A percentile compares a stretch with the other conserved stretches of the same genome.
Evolutionary conservation across 1,140 invertebrate species (phyloP).

Genomic region (Euglossa dilemma): DNA sequence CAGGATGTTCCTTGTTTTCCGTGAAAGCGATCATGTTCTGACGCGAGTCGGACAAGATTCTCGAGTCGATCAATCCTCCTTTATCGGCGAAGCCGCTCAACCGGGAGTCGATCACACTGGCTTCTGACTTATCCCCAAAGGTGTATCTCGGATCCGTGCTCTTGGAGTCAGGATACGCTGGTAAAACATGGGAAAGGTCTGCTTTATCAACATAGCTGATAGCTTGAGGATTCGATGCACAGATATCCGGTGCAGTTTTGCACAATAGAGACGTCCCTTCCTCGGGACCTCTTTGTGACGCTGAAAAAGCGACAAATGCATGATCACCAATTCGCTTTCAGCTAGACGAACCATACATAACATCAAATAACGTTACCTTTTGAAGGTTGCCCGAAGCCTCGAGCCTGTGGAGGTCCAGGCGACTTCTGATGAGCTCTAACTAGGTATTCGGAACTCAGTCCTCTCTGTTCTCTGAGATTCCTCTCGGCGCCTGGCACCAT

Average conservation of each 20-base stretch:
- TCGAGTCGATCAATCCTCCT: conserved; percentile 80
- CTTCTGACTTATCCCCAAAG: conserved; percentile 77
- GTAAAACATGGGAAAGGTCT: conserved; percentile 79
- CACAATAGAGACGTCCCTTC: conserved; percentile 80
- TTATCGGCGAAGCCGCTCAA: conserved; percentile 81
- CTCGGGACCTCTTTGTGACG: conserved; percentile 74
- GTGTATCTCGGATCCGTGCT: conserved; percentile 74
- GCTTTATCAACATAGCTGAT: conserved; percentile 81
- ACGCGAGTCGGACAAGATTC: conserved; percentile 77
- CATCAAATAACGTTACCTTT: conserved; percentile 69
- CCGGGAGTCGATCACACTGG: conserved; percentile 76
- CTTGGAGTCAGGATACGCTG: conserved; percentile 77
- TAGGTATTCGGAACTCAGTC: conserved; percentile 80
- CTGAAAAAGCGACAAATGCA: conserved; percentile 56
- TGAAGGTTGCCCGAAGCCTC: conserved; percentile 74
- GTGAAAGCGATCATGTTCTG: conserved; percentile 80
- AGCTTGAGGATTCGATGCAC: conserved; percentile 79
- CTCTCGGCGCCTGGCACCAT: conserved; percentile 86
- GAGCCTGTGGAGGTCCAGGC: conserved; percentile 74
- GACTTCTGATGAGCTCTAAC: conserved; percentile 80
- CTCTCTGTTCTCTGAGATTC: conserved; percentile 83
- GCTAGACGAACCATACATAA: too few species aligned
- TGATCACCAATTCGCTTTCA: not conserved
- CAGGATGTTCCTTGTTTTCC: conserved; percentile 76
- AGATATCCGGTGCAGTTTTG: conserved; percentile 81